phyloP scores from a whole-genome alignment of 2,113 vertebrate genomes.

The Etia nguti region DNA sequence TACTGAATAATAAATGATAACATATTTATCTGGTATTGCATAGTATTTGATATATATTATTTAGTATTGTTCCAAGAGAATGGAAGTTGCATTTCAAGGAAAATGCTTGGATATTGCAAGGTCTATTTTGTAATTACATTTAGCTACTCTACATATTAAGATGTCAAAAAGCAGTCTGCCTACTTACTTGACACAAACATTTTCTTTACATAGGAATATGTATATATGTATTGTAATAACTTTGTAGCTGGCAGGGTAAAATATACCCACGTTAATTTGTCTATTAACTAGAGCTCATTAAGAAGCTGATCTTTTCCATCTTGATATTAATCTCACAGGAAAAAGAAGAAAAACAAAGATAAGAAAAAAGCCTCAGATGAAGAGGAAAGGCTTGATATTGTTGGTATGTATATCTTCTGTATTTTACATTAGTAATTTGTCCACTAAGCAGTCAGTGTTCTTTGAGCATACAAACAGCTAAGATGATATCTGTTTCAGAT shows the following conservation, averaged over 20 bases:
- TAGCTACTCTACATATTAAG: neutral
- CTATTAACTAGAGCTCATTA: neutral
- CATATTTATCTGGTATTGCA: neutral
- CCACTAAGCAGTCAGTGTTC: neutral
- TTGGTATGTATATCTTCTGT: slow-evolving; percentile 71
- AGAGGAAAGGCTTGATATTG: slow-evolving; percentile 78
- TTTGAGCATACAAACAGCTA: neutral
- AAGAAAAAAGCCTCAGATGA: slow-evolving; percentile 82
- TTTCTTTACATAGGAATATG: neutral
- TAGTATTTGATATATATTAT: neutral
- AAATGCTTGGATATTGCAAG: neutral
- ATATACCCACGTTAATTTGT: neutral
- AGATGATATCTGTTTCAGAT: neutral
- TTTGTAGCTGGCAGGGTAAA: neutral
- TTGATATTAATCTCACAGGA: slow-evolving; percentile 62
- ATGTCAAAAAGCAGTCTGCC: neutral
- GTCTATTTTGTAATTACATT: neutral
- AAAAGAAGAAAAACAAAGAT: slow-evolving; percentile 85
- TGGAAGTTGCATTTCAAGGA: neutral
- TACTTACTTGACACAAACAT: neutral
- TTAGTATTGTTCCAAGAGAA: neutral
- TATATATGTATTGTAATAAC: neutral
- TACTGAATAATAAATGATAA: neutral
- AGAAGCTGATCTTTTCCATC: neutral
- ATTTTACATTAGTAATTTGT: neutral